These are phyloP conservation scores for Wasmannia auropunctata DNA, from an alignment of 1,140 invertebrate species.

Conservation along the genomic window DNA sequence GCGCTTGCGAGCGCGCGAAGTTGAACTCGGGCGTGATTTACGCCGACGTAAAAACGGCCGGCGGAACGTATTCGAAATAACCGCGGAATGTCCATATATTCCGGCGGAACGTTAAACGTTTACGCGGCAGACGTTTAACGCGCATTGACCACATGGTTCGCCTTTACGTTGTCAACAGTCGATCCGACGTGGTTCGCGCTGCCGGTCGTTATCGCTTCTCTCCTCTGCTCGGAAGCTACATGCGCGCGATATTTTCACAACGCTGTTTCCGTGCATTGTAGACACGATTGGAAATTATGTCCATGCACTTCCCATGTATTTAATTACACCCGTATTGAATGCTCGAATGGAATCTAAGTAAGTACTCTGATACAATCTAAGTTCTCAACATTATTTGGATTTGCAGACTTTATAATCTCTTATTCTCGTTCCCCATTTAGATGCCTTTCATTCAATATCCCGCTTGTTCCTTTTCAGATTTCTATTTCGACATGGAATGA, in stretches of 20 bases:
- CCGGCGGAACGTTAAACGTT: slow-evolving; percentile 65
- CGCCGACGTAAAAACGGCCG: slow-evolving; percentile 61
- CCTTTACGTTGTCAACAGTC: slow-evolving; percentile 65
- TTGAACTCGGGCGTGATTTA: slow-evolving; percentile 52
- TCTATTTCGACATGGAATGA: background rate
- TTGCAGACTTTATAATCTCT: background rate
- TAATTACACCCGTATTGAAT: background rate
- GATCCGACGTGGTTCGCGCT: slow-evolving; percentile 43
- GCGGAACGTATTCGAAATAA: slow-evolving; percentile 68
- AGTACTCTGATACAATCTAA: background rate
- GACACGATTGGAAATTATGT: background rate
- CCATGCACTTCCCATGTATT: background rate
- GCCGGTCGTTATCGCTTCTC: slow-evolving; percentile 56
- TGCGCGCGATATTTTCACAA: slow-evolving; percentile 31
- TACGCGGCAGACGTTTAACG: slow-evolving; percentile 57
- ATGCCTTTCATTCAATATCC: background rate
- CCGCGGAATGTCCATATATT: slow-evolving; percentile 68
- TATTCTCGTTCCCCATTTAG: background rate
- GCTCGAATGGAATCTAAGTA: background rate
- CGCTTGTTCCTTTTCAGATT: background rate
- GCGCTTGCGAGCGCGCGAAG: background rate
- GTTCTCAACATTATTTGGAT: background rate
- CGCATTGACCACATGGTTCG: slow-evolving; percentile 70
- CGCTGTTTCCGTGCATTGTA: background rate
- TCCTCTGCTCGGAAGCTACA: slow-evolving; percentile 30